Conservation (phyloP, 2,797 vertebrate genomes). For the Aotus griseimembra region DNA sequence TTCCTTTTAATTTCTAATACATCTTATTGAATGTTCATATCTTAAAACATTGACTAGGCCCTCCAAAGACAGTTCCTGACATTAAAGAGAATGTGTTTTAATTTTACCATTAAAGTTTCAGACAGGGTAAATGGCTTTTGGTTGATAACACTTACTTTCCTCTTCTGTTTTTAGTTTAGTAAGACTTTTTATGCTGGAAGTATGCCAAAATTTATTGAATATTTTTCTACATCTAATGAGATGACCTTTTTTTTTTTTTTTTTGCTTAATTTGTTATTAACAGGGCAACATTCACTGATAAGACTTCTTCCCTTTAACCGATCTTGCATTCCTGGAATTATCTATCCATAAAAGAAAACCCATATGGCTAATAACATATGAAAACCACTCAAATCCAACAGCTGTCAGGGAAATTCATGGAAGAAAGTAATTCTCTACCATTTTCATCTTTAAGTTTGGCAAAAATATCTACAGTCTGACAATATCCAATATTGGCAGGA, state of each 20-base stretch:
- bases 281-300: background rate
- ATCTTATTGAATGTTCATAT: background rate
- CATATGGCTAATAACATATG: background rate
- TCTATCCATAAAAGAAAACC: background rate
- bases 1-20: background rate
- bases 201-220: background rate
- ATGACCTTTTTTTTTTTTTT: background rate
- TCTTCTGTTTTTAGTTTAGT: background rate
- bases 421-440: background rate
- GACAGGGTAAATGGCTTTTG: background rate
- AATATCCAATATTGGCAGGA: background rate
- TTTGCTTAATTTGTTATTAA: background rate
- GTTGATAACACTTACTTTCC: background rate
- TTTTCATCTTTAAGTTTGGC: slow-evolving; percentile 1
- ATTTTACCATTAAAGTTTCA: slow-evolving; percentile 2
- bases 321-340: background rate
- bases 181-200: background rate
- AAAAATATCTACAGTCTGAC: slow-evolving; percentile 11
- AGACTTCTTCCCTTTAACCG: background rate
- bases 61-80: background rate
- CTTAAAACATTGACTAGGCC: background rate
- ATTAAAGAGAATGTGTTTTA: slow-evolving; percentile 1
- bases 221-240: background rate
- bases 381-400: slow-evolving; percentile 1
- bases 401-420: background rate